Conservation (phyloP, 2,113 vertebrate genomes). For the Jaculus jaculus region DNA sequence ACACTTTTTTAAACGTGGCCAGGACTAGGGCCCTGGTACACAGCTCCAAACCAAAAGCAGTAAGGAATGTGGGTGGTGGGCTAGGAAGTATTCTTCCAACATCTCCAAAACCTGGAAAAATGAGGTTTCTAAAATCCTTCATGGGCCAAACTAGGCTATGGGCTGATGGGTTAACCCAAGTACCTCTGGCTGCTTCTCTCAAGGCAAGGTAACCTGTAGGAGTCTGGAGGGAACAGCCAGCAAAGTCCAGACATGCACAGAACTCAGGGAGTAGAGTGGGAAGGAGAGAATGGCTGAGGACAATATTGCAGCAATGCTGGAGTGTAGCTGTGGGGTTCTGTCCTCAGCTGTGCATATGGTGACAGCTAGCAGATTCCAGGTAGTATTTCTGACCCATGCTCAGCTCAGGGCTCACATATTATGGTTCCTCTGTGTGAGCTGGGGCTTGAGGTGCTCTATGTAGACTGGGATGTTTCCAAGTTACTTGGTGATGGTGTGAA, state of each 20-base stretch:
- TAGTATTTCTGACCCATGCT: background rate
- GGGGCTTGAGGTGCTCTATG: constrained; percentile 97
- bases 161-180: constrained; percentile 36
- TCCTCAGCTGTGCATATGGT: constrained; percentile 17
- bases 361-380: constrained; percentile 39
- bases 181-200: constrained; percentile 56
- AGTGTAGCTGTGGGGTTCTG: constrained; percentile 65
- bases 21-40: constrained; percentile 77
- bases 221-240: constrained; percentile 42
- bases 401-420: constrained; percentile 78
- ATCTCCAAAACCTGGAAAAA: constrained; percentile 69
- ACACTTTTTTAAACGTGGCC: constrained; percentile 84
- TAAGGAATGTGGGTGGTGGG: constrained; percentile 70
- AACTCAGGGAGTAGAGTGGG: constrained; percentile 50
- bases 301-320: constrained; percentile 79
- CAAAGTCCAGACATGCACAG: constrained; percentile 57
- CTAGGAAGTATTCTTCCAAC: constrained; percentile 70
- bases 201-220: constrained; percentile 37
- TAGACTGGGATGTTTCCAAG: constrained; percentile 95
- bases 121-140: background rate
- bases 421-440: constrained; percentile 87
- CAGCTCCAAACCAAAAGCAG: constrained; percentile 84
- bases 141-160: background rate
- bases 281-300: constrained; percentile 62
- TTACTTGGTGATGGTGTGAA: constrained; percentile 97